Evolutionary conservation across 2,888 invertebrate genomes (phyloP).

Genomic region (Lasioglossum zephyrum): DNA sequence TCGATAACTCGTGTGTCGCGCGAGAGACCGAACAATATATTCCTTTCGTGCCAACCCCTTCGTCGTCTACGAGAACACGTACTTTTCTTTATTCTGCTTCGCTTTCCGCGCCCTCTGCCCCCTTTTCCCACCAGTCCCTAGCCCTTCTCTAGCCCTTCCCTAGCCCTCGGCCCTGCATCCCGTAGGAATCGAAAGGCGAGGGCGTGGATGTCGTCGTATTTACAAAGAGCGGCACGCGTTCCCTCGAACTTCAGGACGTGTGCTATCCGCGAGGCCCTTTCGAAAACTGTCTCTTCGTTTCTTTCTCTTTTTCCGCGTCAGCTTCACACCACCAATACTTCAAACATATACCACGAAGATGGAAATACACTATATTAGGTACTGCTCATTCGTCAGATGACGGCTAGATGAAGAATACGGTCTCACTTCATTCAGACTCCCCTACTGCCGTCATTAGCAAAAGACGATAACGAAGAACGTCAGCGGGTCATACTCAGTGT

Average conservation of each 20-base stretch:
- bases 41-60: conserved; percentile 50
- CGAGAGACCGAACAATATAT: conserved; percentile 59
- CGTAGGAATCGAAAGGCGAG: conserved; percentile 20
- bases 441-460: too few species aligned
- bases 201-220: conserved; percentile 53
- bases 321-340: neutral
- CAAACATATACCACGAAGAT: neutral
- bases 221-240: conserved; percentile 54
- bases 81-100: conserved; percentile 34
- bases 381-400: too few species aligned
- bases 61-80: conserved; percentile 43
- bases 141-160: neutral
- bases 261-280: conserved; percentile 1
- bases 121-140: neutral
- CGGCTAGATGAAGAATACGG: too few species aligned
- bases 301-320: neutral
- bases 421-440: too few species aligned
- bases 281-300: neutral
- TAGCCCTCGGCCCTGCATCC: neutral
- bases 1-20: conserved; percentile 75
- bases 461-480: too few species aligned
- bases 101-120: neutral
- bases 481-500: too few species aligned
- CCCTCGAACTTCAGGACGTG: conserved; percentile 46
- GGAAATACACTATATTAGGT: neutral